Percentiles rank a stretch among this genome's conserved stretches.
Conservation (phyloP, 2,113 vertebrate genomes). For the Perca fluviatilis region DNA sequence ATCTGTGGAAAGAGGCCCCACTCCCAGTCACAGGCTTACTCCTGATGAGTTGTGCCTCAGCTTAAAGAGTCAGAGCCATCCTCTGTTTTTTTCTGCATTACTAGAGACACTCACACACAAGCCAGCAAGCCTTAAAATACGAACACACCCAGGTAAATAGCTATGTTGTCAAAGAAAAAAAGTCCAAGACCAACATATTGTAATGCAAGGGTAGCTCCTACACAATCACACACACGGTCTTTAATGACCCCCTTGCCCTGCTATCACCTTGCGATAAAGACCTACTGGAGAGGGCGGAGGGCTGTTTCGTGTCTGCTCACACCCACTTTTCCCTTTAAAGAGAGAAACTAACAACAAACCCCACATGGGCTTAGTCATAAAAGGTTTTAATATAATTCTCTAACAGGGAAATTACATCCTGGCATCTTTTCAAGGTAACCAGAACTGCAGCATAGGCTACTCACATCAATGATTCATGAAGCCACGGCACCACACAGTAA, state of each 20-base stretch:
- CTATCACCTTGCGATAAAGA: slow-evolving; percentile 79
- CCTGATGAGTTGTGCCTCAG: slow-evolving; percentile 25
- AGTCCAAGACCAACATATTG: slow-evolving; percentile 49
- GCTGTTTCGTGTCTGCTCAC: slow-evolving; percentile 71
- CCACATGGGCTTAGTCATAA: slow-evolving; percentile 24
- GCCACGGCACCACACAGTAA: slow-evolving; percentile 62
- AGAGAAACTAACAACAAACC: slow-evolving; percentile 60
- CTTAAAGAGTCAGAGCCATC: slow-evolving; percentile 39
- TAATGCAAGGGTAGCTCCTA: slow-evolving; percentile 56
- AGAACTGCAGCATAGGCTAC: slow-evolving; percentile 49
- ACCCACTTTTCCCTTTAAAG: slow-evolving; percentile 67
- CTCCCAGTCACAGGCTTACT: slow-evolving; percentile 22
- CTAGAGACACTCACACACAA: slow-evolving; percentile 21
- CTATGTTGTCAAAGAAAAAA: slow-evolving; percentile 45
- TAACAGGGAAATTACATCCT: slow-evolving; percentile 34
- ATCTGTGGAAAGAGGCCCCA: slow-evolving; percentile 46
- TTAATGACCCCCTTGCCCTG: slow-evolving; percentile 66
- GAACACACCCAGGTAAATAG: slow-evolving; percentile 62
- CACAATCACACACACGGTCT: slow-evolving; percentile 27
- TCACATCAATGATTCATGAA: slow-evolving; percentile 77
- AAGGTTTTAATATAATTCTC: slow-evolving; percentile 35
- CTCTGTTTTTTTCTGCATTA: slow-evolving; percentile 14
- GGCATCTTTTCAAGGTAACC: slow-evolving; percentile 64
- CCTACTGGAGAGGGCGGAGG: slow-evolving; percentile 52
- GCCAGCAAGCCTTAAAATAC: slow-evolving; percentile 32